Percentiles rank a stretch among this genome's conserved stretches.
phyloP scores from a whole-genome alignment of 2,888 invertebrate genomes.

The Deilephila elpenor region DNA sequence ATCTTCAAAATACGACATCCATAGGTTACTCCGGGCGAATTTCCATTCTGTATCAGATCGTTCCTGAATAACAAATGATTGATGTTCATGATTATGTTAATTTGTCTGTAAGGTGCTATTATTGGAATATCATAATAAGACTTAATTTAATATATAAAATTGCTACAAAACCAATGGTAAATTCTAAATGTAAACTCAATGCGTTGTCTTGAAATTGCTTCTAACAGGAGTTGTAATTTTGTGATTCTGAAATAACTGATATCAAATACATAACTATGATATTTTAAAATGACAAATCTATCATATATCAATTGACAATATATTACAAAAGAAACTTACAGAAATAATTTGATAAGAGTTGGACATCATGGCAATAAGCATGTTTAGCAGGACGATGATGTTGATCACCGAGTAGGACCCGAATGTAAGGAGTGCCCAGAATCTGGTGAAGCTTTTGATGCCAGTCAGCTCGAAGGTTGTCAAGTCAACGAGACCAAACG shows the following conservation, averaged over 20 bases:
- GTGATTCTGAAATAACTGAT: no score
- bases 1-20: conserved; percentile 98
- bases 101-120: no score
- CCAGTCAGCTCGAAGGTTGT: conserved; percentile 97
- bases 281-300: no score
- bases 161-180: no score
- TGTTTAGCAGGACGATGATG: conserved; percentile 97
- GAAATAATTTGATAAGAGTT: conserved; percentile 99
- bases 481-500: conserved; percentile 97
- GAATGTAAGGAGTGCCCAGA: conserved; percentile 98
- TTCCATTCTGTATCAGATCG: conserved; percentile 98
- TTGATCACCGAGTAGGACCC: conserved; percentile 99
- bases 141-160: not conserved
- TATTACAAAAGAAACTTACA: conserved; percentile 83
- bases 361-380: conserved; percentile 99
- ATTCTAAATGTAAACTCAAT: no score
- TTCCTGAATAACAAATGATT: conserved; percentile 84
- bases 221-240: no score
- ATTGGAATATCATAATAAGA: no score
- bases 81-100: not conserved
- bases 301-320: no score
- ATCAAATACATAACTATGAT: no score
- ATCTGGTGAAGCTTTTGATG: conserved; percentile 97
- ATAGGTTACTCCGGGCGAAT: conserved; percentile 96
- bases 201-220: no score